A percentile compares a stretch with the other conserved stretches of the same genome.
These are phyloP conservation scores for Mechanitis messenoides DNA, from an alignment of 2,888 invertebrate species.

Conservation along the genomic window DNA sequence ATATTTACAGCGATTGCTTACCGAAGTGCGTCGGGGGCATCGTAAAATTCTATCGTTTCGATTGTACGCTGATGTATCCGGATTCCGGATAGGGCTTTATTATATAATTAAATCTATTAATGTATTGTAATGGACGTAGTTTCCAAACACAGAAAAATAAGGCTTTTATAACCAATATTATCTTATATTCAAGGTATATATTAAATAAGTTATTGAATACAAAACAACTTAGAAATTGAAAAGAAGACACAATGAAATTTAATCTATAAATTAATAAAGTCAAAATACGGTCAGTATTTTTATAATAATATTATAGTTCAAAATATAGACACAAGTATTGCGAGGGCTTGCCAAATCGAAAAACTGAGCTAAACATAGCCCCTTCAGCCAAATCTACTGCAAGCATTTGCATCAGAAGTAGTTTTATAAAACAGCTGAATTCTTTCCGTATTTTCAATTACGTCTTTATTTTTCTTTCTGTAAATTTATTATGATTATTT, in stretches of 20 bases:
- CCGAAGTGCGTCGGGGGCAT: constrained; percentile 63
- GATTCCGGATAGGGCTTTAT: constrained; percentile 19
- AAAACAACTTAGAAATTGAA: background rate
- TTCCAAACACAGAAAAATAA: background rate
- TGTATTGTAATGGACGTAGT: background rate
- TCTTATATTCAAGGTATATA: no score
- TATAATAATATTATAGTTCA: constrained; percentile 14
- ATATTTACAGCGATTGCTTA: constrained; percentile 69
- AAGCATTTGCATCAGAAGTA: constrained; percentile 29
- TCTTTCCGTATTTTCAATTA: constrained; percentile 27
- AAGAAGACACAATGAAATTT: constrained; percentile 6
- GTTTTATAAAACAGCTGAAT: constrained; percentile 25
- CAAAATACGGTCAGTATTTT: background rate
- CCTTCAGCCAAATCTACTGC: constrained; percentile 20
- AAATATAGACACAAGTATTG: constrained; percentile 41
- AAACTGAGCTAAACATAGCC: constrained; percentile 46
- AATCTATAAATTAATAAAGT: constrained; percentile 8
- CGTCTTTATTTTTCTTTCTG: constrained; percentile 15
- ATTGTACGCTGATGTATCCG: constrained; percentile 64
- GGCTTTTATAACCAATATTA: background rate
- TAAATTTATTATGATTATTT: constrained; percentile 10
- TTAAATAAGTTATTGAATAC: background rate
- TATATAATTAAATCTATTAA: constrained; percentile 22
- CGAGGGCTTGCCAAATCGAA: constrained; percentile 61
- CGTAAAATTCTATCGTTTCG: constrained; percentile 73